Evolutionary conservation across 2,888 invertebrate species (phyloP).

Genomic region (Tachystola acroxantha): DNA sequence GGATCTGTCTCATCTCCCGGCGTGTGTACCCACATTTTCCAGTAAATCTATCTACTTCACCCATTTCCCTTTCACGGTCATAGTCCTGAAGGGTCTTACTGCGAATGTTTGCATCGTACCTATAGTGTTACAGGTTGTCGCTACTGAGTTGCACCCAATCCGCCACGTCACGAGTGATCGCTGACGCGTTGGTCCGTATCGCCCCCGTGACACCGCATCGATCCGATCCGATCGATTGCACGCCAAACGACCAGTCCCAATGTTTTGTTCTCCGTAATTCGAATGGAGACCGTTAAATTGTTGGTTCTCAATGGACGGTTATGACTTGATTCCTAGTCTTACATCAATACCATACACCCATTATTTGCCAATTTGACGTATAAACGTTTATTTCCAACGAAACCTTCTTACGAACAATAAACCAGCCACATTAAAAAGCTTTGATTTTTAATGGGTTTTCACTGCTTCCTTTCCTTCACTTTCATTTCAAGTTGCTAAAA

Average conservation of each 20-base stretch:
- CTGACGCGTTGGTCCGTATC: slow-evolving; percentile 40
- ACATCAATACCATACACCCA: slow-evolving; percentile 5
- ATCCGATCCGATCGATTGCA: slow-evolving; percentile 32
- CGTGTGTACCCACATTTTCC: no score
- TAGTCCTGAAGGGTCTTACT: no score
- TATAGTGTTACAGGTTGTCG: no score
- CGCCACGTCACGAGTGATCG: slow-evolving; percentile 39
- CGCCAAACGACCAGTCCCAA: slow-evolving; percentile 18
- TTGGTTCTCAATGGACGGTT: slow-evolving; percentile 15
- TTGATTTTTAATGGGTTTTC: background rate
- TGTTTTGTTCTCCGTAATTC: slow-evolving; percentile 31
- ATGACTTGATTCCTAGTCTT: slow-evolving; percentile 13
- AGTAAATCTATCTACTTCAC: no score
- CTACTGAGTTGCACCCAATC: no score
- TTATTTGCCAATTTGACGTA: no score
- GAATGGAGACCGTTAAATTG: slow-evolving; percentile 34
- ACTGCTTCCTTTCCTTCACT: background rate
- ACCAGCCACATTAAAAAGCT: background rate
- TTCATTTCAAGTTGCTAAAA: background rate
- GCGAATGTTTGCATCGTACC: no score
- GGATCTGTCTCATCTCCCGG: no score
- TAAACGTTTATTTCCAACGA: background rate
- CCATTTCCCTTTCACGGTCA: no score
- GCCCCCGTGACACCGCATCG: slow-evolving; percentile 38
- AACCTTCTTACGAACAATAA: no score